A percentile compares a stretch with the other conserved stretches of the same genome.
phyloP scores from a whole-genome alignment of 2,797 vertebrate genomes.

The Gymnothorax reevesii region DNA sequence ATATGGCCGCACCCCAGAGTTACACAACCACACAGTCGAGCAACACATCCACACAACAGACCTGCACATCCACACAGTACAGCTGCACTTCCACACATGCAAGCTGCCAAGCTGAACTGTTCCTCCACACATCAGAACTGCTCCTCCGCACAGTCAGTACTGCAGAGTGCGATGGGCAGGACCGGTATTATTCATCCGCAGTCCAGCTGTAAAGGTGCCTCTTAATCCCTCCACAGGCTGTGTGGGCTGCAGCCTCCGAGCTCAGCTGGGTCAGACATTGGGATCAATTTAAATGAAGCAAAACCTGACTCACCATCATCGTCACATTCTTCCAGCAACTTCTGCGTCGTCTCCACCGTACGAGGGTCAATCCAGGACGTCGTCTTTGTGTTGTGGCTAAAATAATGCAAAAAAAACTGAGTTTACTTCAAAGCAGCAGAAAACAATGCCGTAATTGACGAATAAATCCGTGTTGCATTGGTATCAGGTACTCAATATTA shows the following conservation, averaged over 20 bases:
- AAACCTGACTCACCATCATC: slow-evolving; percentile 88
- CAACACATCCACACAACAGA: no score
- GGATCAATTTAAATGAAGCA: neutral
- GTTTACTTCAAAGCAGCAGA: neutral
- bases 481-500: neutral
- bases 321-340: slow-evolving; percentile 96
- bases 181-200: neutral
- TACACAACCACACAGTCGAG: no score
- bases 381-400: slow-evolving; percentile 98
- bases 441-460: neutral
- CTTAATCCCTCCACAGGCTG: neutral
- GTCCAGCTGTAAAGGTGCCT: neutral
- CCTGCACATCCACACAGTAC: no score
- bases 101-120: no score
- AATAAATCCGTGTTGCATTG: neutral
- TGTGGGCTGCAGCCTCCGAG: neutral
- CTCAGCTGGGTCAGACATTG: neutral
- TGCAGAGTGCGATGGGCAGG: neutral
- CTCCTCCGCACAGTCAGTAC: neutral
- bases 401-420: slow-evolving; percentile 54
- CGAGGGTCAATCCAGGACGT: slow-evolving; percentile 98
- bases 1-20: no score
- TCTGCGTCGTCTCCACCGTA: slow-evolving; percentile 91
- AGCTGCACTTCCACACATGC: no score
- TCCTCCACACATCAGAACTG: neutral